phyloP scores from a whole-genome alignment of 2,113 vertebrate genomes.

The Sebastes schlegelii region DNA sequence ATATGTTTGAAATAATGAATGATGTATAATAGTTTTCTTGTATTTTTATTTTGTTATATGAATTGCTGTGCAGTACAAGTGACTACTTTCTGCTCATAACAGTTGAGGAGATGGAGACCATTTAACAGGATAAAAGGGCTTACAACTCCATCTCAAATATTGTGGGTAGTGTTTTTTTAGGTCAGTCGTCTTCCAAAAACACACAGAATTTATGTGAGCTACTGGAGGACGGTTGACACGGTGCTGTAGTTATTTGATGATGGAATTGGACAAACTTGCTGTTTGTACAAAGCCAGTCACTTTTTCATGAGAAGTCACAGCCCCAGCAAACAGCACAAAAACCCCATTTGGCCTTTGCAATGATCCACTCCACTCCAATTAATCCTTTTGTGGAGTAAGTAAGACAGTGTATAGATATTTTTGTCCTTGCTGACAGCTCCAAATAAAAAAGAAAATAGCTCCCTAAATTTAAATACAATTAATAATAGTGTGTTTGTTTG shows the following conservation, averaged over 20 bases:
- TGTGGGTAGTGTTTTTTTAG: not conserved
- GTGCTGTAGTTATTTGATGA: slow-evolving; percentile 11
- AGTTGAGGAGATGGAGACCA: not conserved
- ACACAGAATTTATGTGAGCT: not conserved
- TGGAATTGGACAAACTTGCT: slow-evolving; percentile 18
- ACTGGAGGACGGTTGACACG: slow-evolving; percentile 14
- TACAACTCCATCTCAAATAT: slow-evolving; percentile 16
- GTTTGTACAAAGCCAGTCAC: not conserved
- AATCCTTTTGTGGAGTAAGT: slow-evolving; percentile 6
- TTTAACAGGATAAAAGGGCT: slow-evolving; percentile 3
- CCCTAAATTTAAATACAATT: slow-evolving; percentile 19
- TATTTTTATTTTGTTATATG: not conserved
- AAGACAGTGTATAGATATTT: not conserved
- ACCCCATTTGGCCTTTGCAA: slow-evolving; percentile 2
- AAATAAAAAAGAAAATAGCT: slow-evolving; percentile 24
- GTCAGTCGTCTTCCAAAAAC: slow-evolving; percentile 14
- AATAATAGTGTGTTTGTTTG: slow-evolving; percentile 46
- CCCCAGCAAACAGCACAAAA: slow-evolving; percentile 17
- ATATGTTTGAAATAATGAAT: not conserved
- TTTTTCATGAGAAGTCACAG: slow-evolving; percentile 11
- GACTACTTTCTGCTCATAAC: not conserved
- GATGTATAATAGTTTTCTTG: not conserved
- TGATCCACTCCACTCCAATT: slow-evolving; percentile 18
- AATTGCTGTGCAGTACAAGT: not conserved
- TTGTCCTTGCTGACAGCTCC: slow-evolving; percentile 17